Evolutionary conservation across 2,888 invertebrate species (phyloP).

Genomic region (Cosmia trapezina): DNA sequence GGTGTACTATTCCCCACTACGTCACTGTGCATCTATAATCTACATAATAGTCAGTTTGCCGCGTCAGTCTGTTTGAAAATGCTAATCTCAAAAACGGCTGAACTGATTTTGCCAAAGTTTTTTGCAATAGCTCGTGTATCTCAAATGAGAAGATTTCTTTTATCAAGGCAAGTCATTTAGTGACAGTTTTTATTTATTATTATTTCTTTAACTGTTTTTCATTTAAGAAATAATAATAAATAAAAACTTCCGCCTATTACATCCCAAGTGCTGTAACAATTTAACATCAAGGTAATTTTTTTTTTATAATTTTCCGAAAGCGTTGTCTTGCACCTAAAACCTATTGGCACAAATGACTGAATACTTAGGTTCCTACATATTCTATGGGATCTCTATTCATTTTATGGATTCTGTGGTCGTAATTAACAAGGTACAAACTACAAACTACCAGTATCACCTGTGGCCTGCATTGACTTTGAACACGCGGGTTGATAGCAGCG

Average conservation of each 20-base stretch:
- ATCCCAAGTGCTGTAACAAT: neutral
- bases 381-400: neutral
- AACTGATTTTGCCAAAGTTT: neutral
- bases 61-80: neutral
- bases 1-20: neutral
- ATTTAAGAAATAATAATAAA: no score
- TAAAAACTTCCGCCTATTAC: neutral
- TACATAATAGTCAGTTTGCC: no score
- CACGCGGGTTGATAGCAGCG: neutral
- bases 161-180: no score
- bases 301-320: neutral
- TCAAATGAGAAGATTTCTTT: no score
- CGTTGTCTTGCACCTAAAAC: neutral
- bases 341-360: neutral
- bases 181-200: neutral
- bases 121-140: no score
- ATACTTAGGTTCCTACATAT: neutral
- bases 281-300: neutral
- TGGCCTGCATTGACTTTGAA: constrained; percentile 20
- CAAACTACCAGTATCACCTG: constrained; percentile 5
- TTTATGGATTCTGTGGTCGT: neutral
- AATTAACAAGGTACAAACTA: constrained; percentile 34
- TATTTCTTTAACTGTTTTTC: neutral
- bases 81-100: neutral
- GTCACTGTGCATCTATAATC: no score